These are phyloP conservation scores for Calameuta pallipes DNA, from an alignment of 2,888 invertebrate species.

Conservation along the genomic window DNA sequence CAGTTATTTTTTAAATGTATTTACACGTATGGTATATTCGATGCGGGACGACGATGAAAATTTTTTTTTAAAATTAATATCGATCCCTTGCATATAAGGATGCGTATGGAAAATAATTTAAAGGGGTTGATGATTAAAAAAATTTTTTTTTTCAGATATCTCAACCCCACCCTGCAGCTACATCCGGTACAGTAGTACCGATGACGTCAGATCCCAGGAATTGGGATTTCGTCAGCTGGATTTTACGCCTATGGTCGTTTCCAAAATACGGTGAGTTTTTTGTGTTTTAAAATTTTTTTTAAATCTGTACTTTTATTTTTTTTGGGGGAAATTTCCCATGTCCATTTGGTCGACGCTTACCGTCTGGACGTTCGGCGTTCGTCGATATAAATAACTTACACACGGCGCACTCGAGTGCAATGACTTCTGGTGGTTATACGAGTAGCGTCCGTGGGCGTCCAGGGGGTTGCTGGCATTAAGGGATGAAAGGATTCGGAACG, in stretches of 20 bases:
- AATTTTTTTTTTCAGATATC: slow-evolving; percentile 41
- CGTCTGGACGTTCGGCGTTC: neutral
- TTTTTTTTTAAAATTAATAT: neutral
- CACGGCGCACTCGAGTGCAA: neutral
- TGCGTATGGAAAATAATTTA: neutral
- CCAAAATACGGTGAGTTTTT: slow-evolving; percentile 57
- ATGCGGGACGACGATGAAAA: neutral
- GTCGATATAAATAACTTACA: neutral
- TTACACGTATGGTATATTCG: neutral
- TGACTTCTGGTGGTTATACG: neutral
- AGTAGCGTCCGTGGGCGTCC: neutral
- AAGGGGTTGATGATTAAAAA: neutral
- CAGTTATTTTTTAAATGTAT: neutral
- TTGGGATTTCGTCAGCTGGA: slow-evolving; percentile 59
- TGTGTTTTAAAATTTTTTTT: neutral
- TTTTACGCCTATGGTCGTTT: slow-evolving; percentile 60
- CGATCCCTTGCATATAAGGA: neutral
- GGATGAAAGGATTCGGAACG: slow-evolving; percentile 56
- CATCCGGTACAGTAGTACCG: slow-evolving; percentile 58
- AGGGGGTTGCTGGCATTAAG: slow-evolving; percentile 38
- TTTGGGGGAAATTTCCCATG: neutral
- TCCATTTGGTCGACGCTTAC: neutral
- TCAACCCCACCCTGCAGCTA: slow-evolving; percentile 52
- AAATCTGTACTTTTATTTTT: neutral
- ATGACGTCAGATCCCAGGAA: slow-evolving; percentile 58